Evolutionary conservation across 2,797 vertebrate genomes (phyloP).

Genomic region (Mycteria americana): DNA sequence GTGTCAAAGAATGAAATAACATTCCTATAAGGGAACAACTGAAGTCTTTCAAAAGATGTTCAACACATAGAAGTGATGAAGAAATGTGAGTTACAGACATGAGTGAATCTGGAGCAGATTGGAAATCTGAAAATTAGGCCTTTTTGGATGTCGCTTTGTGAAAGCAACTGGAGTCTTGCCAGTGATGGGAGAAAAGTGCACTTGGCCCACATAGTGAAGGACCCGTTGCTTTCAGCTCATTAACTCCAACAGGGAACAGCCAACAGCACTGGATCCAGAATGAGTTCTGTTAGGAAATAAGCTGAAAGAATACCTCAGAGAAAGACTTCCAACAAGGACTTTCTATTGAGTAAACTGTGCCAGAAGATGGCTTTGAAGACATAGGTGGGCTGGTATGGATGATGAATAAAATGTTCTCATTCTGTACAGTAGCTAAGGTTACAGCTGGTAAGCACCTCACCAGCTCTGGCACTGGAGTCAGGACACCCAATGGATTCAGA

Average conservation of each 20-base stretch:
- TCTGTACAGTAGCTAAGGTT: background rate
- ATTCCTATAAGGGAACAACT: background rate
- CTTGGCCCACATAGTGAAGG: background rate
- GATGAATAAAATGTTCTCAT: background rate
- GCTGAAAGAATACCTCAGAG: background rate
- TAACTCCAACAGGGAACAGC: background rate
- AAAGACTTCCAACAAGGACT: background rate
- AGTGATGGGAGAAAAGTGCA: background rate
- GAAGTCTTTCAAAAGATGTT: background rate
- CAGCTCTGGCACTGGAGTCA: background rate
- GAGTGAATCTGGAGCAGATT: background rate
- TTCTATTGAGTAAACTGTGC: background rate
- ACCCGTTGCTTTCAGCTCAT: background rate
- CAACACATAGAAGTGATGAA: background rate
- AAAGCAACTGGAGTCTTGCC: background rate
- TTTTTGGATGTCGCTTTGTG: background rate
- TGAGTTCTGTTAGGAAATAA: background rate
- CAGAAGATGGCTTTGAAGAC: background rate
- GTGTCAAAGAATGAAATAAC: background rate
- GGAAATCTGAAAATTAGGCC: background rate
- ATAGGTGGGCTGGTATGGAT: background rate
- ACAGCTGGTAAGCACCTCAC: background rate
- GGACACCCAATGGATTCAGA: background rate
- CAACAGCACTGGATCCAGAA: background rate
- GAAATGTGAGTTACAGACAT: background rate